These are phyloP conservation scores for Cecidostiba fungosa DNA, from an alignment of 2,888 invertebrate species.

Conservation along the genomic window DNA sequence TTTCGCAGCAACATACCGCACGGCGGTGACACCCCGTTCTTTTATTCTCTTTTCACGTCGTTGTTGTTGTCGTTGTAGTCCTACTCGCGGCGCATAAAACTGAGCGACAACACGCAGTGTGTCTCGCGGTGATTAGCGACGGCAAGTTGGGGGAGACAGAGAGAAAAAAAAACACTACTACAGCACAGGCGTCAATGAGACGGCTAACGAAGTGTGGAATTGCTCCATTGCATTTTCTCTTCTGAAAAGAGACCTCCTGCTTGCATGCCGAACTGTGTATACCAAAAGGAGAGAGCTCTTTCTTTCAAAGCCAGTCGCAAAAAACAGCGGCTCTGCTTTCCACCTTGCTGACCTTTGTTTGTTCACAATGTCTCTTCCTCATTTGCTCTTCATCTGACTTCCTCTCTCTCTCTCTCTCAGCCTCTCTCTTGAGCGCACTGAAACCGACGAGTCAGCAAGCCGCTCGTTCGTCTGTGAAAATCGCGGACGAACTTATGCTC, in stretches of 20 bases:
- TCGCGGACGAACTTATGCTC: slow-evolving; percentile 50
- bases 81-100: neutral
- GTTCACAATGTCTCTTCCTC: slow-evolving; percentile 37
- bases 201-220: slow-evolving; percentile 26
- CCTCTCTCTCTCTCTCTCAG: neutral
- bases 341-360: slow-evolving; percentile 33
- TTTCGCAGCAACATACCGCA: neutral
- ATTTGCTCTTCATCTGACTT: slow-evolving; percentile 21
- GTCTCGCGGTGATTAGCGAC: slow-evolving; percentile 5
- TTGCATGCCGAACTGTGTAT: neutral
- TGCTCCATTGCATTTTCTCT: slow-evolving; percentile 10
- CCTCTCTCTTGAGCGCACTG: neutral
- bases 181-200: neutral
- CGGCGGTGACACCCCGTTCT: neutral
- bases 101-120: neutral
- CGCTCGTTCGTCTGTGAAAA: slow-evolving; percentile 55
- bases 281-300: neutral
- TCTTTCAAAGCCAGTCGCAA: neutral
- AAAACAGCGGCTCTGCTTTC: slow-evolving; percentile 12
- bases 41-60: slow-evolving; percentile 5
- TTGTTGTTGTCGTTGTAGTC: neutral
- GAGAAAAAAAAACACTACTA: neutral
- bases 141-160: neutral
- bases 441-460: slow-evolving; percentile 50
- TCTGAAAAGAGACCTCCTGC: neutral